Evolutionary conservation across 2,888 invertebrate species (phyloP).

Genomic region (Drosophila hamatofila): DNA sequence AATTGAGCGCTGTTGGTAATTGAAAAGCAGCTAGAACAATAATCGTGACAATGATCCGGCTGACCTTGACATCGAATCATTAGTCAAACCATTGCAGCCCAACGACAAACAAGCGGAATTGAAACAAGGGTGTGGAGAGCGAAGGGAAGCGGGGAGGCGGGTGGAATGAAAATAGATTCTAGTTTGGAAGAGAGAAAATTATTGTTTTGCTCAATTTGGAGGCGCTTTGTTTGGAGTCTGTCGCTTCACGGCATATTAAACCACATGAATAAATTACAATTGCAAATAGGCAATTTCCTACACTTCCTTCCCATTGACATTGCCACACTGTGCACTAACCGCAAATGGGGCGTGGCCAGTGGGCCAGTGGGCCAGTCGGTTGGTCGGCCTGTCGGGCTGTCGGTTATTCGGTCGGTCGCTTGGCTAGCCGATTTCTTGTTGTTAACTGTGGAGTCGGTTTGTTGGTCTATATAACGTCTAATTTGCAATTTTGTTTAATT

Average conservation of each 20-base stretch:
- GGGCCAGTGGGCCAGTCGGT: slow-evolving; percentile 1
- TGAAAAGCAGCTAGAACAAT: slow-evolving; percentile 61
- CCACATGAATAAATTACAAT: slow-evolving; percentile 81
- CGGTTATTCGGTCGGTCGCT: background rate
- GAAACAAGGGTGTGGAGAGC: too few relatives aligned
- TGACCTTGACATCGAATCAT: slow-evolving; percentile 72
- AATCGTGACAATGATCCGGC: slow-evolving; percentile 52
- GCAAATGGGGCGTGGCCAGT: slow-evolving; percentile 68
- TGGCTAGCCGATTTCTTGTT: slow-evolving; percentile 41
- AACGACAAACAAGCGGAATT: slow-evolving; percentile 31
- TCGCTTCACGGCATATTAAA: slow-evolving; percentile 78
- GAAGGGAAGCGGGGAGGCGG: background rate
- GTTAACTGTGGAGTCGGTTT: slow-evolving; percentile 28
- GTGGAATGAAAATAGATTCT: background rate
- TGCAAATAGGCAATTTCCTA: slow-evolving; percentile 81
- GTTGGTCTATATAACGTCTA: slow-evolving; percentile 73
- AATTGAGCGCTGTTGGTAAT: slow-evolving; percentile 72
- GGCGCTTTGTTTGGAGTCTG: slow-evolving; percentile 55
- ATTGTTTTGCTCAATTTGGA: slow-evolving; percentile 66
- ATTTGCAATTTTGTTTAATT: slow-evolving; percentile 82
- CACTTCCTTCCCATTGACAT: slow-evolving; percentile 75
- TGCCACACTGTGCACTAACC: slow-evolving; percentile 50
- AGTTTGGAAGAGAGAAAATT: slow-evolving; percentile 50
- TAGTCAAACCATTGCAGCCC: slow-evolving; percentile 69
- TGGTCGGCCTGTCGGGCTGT: slow-evolving; percentile 1